Percentiles rank a stretch among this genome's conserved stretches.
Evolutionary conservation across 2,888 invertebrate species (phyloP).

Genomic region (Archaeoteleia sp.): DNA sequence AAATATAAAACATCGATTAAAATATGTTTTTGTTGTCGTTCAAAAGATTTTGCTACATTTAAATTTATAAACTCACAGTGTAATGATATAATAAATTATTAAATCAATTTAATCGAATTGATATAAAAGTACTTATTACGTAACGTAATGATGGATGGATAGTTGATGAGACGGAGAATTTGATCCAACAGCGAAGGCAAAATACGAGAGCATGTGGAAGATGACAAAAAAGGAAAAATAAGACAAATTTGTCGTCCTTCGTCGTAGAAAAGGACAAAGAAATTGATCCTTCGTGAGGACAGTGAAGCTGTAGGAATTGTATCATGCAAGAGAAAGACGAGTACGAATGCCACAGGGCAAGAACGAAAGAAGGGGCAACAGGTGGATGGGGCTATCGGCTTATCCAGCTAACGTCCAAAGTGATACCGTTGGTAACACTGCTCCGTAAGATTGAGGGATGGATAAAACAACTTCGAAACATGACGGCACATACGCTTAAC

Average conservation of each 20-base stretch:
- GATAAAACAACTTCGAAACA: conserved; percentile 32
- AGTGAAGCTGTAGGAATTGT: conserved; percentile 47
- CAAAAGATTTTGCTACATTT: no score
- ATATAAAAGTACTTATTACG: conserved; percentile 2
- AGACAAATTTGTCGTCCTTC: conserved; percentile 44
- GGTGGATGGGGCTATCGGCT: conserved; percentile 75
- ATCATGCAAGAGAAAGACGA: conserved; percentile 51
- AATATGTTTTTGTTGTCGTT: no score
- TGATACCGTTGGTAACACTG: conserved; percentile 68
- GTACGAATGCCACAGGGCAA: conserved; percentile 40
- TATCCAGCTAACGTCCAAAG: conserved; percentile 73
- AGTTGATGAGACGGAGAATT: neutral
- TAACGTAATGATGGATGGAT: conserved; percentile 6
- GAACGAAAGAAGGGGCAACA: conserved; percentile 73
- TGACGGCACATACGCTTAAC: conserved; percentile 3
- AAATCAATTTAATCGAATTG: no score
- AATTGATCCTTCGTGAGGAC: conserved; percentile 42
- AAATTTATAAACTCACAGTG: no score
- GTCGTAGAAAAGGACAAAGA: conserved; percentile 33
- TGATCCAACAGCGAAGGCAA: neutral
- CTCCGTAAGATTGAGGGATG: conserved; percentile 45
- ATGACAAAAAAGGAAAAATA: conserved; percentile 8
- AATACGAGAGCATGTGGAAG: neutral
- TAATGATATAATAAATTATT: no score
- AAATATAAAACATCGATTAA: no score